phyloP scores from a whole-genome alignment of 2,113 vertebrate species.

The Proterorhinus semilunaris region DNA sequence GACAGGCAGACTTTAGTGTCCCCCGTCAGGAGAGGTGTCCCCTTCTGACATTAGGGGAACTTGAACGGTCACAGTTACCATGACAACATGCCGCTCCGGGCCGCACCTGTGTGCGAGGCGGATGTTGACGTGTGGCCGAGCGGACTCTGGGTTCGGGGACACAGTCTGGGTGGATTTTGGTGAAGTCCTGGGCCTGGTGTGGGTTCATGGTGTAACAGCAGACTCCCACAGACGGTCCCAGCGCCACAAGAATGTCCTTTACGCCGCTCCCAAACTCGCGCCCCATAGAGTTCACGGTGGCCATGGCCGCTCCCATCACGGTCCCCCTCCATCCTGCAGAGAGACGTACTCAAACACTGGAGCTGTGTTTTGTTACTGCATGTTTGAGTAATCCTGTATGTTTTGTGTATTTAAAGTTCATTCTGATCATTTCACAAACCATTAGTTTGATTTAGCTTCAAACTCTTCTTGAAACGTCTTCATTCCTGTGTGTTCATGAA shows the following conservation, averaged over 20 bases:
- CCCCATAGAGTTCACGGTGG: constrained; percentile 86
- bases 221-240: constrained; percentile 87
- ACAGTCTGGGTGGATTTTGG: constrained; percentile 81
- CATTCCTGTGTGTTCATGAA: no score
- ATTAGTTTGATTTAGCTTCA: no score
- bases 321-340: constrained; percentile 90
- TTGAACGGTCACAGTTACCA: no score
- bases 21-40: no score
- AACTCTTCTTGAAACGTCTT: no score
- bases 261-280: constrained; percentile 77
- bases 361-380: no score
- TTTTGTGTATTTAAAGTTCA: no score
- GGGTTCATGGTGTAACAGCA: constrained; percentile 87
- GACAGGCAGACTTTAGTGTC: not conserved
- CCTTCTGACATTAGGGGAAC: no score
- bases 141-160: constrained; percentile 74
- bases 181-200: constrained; percentile 78
- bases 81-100: no score
- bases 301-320: constrained; percentile 85
- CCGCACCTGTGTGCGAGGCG: constrained; percentile 86
- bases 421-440: no score
- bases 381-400: no score
- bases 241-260: constrained; percentile 81
- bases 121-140: constrained; percentile 81
- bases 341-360: no score